Evolutionary conservation across 2,797 vertebrate species (phyloP).

Genomic region (Coregonus ussuriensis): DNA sequence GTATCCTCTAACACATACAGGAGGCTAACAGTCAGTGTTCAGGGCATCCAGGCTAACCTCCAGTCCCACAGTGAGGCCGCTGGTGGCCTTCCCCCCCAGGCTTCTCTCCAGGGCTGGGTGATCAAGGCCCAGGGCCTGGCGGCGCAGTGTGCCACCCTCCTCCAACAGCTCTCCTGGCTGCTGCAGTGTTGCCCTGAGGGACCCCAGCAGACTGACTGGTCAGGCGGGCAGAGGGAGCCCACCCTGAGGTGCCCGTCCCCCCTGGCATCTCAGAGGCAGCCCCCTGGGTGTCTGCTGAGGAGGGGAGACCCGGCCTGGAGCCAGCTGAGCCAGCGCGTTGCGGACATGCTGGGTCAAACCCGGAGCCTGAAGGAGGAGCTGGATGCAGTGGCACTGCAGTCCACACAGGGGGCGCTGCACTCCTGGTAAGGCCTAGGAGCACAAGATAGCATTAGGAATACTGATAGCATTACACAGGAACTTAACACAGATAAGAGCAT

Average conservation of each 20-base stretch:
- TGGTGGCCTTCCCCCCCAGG: slow-evolving; percentile 85
- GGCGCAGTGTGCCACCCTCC: slow-evolving; percentile 79
- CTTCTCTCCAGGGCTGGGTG: slow-evolving; percentile 77
- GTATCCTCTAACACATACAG: slow-evolving; percentile 59
- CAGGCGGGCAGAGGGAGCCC: slow-evolving; percentile 47
- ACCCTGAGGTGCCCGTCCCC: slow-evolving; percentile 82
- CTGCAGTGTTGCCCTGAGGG: slow-evolving; percentile 86
- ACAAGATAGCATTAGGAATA: neutral
- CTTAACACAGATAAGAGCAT: neutral
- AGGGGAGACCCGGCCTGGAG: slow-evolving; percentile 81
- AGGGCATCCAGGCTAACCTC: slow-evolving; percentile 73
- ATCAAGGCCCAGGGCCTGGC: slow-evolving; percentile 76
- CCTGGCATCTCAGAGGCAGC: slow-evolving; percentile 76
- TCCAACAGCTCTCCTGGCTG: slow-evolving; percentile 88
- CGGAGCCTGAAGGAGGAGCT: slow-evolving; percentile 78
- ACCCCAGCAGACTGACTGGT: slow-evolving; percentile 54
- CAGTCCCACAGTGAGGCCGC: slow-evolving; percentile 55
- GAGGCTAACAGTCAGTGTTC: slow-evolving; percentile 78
- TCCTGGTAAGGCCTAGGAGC: slow-evolving; percentile 81
- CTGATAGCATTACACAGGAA: neutral
- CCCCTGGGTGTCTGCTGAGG: slow-evolving; percentile 81
- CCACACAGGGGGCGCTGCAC: slow-evolving; percentile 74
- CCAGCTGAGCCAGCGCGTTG: slow-evolving; percentile 66
- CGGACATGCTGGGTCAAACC: slow-evolving; percentile 67
- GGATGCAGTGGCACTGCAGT: slow-evolving; percentile 71